Conservation (phyloP, 2,888 invertebrate species). For the Sesia bembeciformis region DNA sequence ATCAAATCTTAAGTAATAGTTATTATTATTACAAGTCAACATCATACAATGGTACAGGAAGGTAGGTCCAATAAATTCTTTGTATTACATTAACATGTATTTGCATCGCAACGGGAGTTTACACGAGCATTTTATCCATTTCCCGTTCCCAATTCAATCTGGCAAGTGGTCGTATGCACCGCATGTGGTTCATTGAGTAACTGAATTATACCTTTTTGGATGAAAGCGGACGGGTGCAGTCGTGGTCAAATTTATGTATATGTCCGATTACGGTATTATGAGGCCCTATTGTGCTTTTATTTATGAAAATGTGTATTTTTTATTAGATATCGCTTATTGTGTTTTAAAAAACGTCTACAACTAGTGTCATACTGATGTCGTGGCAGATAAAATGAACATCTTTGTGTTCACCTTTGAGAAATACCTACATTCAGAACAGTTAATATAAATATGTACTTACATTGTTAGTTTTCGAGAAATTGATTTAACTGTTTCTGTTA, state of each 20-base stretch:
- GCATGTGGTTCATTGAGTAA: constrained; percentile 59
- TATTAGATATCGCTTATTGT: neutral
- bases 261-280: constrained; percentile 22
- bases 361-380: no score
- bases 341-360: no score
- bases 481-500: no score
- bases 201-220: constrained; percentile 54
- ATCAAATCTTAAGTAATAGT: no score
- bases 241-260: constrained; percentile 11
- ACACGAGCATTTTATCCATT: constrained; percentile 40
- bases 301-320: neutral
- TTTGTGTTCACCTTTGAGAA: no score
- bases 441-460: no score
- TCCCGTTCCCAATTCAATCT: constrained; percentile 44
- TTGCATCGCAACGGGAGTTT: constrained; percentile 42
- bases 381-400: no score
- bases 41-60: no score
- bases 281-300: constrained; percentile 3
- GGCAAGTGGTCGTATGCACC: constrained; percentile 36
- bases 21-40: no score
- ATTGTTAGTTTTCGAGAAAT: no score
- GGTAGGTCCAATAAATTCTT: neutral
- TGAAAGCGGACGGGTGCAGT: constrained; percentile 32
- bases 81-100: neutral
- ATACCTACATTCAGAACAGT: no score